Conservation (phyloP, 2,888 invertebrate species). For the Polia nebulosa region DNA sequence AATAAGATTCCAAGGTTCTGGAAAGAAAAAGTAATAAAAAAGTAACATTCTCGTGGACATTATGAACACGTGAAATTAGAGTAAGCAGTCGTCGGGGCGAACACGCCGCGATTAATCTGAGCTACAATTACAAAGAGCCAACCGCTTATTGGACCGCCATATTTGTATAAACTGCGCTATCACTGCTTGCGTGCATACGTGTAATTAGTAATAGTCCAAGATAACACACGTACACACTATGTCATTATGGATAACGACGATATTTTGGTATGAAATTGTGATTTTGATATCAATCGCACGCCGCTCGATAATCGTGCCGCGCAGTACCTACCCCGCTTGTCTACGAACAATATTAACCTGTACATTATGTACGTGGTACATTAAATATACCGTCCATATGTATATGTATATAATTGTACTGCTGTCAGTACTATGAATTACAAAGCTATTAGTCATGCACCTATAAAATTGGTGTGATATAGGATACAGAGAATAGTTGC, state of each 20-base stretch:
- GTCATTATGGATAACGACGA: slow-evolving; percentile 83
- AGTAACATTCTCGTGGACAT: slow-evolving; percentile 18
- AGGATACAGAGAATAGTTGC: slow-evolving; percentile 40
- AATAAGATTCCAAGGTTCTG: not conserved
- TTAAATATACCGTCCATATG: slow-evolving; percentile 64
- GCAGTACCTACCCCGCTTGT: slow-evolving; percentile 72
- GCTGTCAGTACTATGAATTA: slow-evolving; percentile 68
- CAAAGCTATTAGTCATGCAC: slow-evolving; percentile 67
- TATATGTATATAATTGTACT: slow-evolving; percentile 60
- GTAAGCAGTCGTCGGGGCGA: slow-evolving; percentile 68
- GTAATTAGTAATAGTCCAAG: slow-evolving; percentile 85
- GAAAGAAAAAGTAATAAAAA: slow-evolving; percentile 14
- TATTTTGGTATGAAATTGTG: slow-evolving; percentile 82
- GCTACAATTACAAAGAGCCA: slow-evolving; percentile 77
- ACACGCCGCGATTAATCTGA: slow-evolving; percentile 67
- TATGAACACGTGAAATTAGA: slow-evolving; percentile 70
- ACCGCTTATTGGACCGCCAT: slow-evolving; percentile 73
- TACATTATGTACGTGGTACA: slow-evolving; percentile 60
- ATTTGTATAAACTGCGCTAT: slow-evolving; percentile 78
- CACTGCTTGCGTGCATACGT: slow-evolving; percentile 82
- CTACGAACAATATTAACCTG: slow-evolving; percentile 69
- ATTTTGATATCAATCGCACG: slow-evolving; percentile 79
- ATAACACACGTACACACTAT: slow-evolving; percentile 78
- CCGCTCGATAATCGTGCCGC: slow-evolving; percentile 70
- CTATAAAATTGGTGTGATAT: slow-evolving; percentile 65